Conservation (phyloP, 2,888 invertebrate genomes). For the Synergus japonicus region DNA sequence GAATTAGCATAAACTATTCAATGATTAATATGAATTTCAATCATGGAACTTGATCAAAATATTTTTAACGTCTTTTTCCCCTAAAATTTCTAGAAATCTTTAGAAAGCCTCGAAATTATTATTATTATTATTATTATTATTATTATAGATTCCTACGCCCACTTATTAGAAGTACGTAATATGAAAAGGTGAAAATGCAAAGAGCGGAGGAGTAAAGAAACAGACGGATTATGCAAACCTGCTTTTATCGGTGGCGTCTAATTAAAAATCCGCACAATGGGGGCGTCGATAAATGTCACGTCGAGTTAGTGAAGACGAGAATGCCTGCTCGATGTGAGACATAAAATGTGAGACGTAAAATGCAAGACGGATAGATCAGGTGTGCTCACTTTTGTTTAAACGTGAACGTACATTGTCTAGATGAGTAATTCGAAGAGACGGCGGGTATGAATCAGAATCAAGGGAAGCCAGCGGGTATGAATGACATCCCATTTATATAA, state of each 20-base stretch:
- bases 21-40: no score
- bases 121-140: no score
- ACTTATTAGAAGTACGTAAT: not conserved
- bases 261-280: conserved; percentile 1
- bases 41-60: no score
- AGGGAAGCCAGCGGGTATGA: conserved; percentile 67
- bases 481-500: conserved; percentile 72
- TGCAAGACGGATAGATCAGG: conserved; percentile 49
- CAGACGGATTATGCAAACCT: not conserved
- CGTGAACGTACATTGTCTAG: conserved; percentile 44
- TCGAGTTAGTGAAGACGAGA: conserved; percentile 37
- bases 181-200: not conserved
- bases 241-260: not conserved
- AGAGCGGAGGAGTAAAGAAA: not conserved
- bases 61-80: no score
- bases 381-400: conserved; percentile 48
- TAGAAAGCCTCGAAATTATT: no score
- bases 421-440: conserved; percentile 69
- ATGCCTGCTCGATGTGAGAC: not conserved
- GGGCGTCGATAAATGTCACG: conserved; percentile 53
- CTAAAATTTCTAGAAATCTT: no score
- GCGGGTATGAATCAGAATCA: conserved; percentile 71
- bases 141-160: not conserved
- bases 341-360: not conserved
- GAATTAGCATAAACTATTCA: no score